Evolutionary conservation across 2,888 invertebrate genomes (phyloP).

Genomic region (Pteria penguin): DNA sequence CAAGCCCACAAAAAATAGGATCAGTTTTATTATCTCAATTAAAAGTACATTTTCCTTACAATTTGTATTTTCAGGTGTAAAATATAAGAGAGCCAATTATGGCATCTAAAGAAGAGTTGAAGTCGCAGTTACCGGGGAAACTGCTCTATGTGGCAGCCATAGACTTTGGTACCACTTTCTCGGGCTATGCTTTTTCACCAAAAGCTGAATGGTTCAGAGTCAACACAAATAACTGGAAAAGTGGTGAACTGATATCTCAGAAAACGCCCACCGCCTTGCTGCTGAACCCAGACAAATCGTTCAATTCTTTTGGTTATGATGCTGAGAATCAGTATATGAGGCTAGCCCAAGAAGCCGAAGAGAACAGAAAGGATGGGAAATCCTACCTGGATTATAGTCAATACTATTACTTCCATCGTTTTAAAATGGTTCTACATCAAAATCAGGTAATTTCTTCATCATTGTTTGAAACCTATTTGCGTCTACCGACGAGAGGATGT

Average conservation of each 20-base stretch:
- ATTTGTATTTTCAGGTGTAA: too few relatives aligned
- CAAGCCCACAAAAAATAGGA: too few relatives aligned
- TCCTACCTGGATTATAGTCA: background rate
- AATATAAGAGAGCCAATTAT: too few relatives aligned
- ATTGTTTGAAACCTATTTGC: too few relatives aligned
- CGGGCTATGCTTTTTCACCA: background rate
- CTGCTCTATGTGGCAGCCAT: background rate
- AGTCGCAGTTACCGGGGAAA: too few relatives aligned
- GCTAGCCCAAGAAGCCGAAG: background rate
- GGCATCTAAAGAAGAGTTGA: too few relatives aligned
- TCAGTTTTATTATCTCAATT: too few relatives aligned
- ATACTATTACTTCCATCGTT: background rate
- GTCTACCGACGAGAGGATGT: too few relatives aligned
- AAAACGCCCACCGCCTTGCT: background rate
- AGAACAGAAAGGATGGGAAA: too few relatives aligned
- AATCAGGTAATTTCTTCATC: too few relatives aligned
- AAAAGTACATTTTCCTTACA: too few relatives aligned
- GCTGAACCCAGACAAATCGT: background rate
- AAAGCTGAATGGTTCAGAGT: background rate
- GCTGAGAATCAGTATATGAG: background rate
- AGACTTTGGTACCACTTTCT: background rate
- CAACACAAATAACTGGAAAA: background rate
- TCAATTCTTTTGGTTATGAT: background rate
- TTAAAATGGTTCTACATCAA: background rate
- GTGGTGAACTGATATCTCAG: background rate